Percentiles rank a stretch among this genome's conserved stretches.
phyloP scores from a whole-genome alignment of 2,797 vertebrate genomes.

The Malacoraja senta region DNA sequence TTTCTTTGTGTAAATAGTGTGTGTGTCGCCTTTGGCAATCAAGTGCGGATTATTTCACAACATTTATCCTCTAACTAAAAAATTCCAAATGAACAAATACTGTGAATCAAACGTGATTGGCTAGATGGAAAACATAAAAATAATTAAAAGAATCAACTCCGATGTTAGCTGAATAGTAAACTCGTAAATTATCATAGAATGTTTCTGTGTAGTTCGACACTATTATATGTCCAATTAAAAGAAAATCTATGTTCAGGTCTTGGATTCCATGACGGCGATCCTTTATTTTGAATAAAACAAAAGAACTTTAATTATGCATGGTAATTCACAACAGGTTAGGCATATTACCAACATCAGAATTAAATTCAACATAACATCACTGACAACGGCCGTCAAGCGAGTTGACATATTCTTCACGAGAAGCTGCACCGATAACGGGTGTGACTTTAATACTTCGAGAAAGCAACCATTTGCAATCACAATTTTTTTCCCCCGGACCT shows the following conservation, averaged over 20 bases:
- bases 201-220: background rate
- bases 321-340: conserved; percentile 24
- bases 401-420: background rate
- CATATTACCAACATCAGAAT: background rate
- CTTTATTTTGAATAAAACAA: conserved; percentile 26
- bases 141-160: background rate
- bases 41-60: background rate
- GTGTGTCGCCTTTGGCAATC: background rate
- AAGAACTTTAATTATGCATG: background rate
- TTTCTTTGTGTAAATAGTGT: background rate
- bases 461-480: background rate
- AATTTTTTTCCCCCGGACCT: background rate
- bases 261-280: background rate
- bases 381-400: background rate
- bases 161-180: background rate
- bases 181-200: background rate
- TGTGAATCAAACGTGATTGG: background rate
- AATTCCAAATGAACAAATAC: background rate
- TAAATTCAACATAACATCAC: background rate
- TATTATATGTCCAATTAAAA: background rate
- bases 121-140: background rate
- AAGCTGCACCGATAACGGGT: background rate
- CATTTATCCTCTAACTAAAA: background rate
- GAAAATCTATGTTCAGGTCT: background rate
- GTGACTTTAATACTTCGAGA: background rate